Percentiles rank a stretch among this genome's conserved stretches.
Conservation (phyloP, 2,113 vertebrate species). For the Chaenogobius annularis region DNA sequence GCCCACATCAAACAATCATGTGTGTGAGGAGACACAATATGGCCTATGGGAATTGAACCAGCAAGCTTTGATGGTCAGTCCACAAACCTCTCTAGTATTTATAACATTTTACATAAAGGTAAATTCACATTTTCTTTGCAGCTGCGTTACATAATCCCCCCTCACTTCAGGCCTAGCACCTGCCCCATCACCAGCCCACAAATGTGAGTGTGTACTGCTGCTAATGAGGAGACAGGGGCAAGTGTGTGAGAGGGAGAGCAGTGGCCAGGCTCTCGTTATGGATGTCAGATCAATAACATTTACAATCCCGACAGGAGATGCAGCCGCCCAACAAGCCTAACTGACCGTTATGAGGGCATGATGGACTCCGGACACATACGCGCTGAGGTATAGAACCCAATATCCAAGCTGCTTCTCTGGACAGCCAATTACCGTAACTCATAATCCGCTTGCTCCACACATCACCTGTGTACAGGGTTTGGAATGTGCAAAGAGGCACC, state of each 20-base stretch:
- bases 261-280: constrained; percentile 63
- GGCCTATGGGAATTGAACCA: too few species aligned
- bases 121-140: background rate
- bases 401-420: constrained; percentile 60
- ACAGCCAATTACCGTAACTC: constrained; percentile 72
- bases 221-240: constrained; percentile 66
- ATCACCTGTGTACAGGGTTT: constrained; percentile 54
- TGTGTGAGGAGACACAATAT: too few species aligned
- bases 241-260: constrained; percentile 22
- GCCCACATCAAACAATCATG: too few species aligned
- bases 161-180: background rate
- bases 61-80: too few species aligned
- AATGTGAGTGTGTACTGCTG: constrained; percentile 63
- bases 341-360: constrained; percentile 72
- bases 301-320: constrained; percentile 74
- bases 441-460: constrained; percentile 70
- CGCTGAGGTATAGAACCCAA: constrained; percentile 21
- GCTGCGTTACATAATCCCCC: too few species aligned
- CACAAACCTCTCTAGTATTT: too few species aligned
- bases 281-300: constrained; percentile 78
- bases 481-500: constrained; percentile 39
- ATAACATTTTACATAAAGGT: background rate
- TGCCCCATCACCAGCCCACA: background rate
- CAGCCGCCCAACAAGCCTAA: constrained; percentile 62
- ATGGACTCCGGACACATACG: constrained; percentile 65